Evolutionary conservation across 1,140 invertebrate species (phyloP).

Genomic region (Mercenaria mercenaria): DNA sequence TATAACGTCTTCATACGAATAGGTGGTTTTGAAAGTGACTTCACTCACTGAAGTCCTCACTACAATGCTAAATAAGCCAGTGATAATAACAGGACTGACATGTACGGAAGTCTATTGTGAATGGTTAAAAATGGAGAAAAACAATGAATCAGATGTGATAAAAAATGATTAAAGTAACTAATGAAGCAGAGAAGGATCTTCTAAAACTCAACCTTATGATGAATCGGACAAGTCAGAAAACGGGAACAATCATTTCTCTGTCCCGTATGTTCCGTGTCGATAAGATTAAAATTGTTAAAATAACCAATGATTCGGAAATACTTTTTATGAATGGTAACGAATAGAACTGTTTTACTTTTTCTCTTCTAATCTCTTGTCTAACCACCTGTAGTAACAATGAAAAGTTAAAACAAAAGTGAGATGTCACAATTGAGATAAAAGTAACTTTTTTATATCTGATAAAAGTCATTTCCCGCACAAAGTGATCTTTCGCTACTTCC

Average conservation of each 20-base stretch:
- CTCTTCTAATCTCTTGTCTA: neutral
- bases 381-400: conserved; percentile 20
- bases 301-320: neutral
- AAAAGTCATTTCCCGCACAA: neutral
- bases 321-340: neutral
- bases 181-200: neutral
- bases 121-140: no score
- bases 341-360: neutral
- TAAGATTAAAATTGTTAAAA: neutral
- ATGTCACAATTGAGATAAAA: neutral
- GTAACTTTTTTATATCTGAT: neutral
- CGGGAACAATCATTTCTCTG: neutral
- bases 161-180: neutral
- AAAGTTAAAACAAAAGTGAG: conserved; percentile 24
- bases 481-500: conserved; percentile 7
- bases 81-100: no score
- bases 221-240: neutral
- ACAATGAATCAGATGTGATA: neutral
- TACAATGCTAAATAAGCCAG: no score
- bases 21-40: no score
- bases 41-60: no score
- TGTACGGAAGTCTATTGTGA: no score
- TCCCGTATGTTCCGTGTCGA: neutral
- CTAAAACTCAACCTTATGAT: neutral
- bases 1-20: no score